Evolutionary conservation across 2,113 vertebrate genomes (phyloP).

Genomic region (Serilophus lunatus): DNA sequence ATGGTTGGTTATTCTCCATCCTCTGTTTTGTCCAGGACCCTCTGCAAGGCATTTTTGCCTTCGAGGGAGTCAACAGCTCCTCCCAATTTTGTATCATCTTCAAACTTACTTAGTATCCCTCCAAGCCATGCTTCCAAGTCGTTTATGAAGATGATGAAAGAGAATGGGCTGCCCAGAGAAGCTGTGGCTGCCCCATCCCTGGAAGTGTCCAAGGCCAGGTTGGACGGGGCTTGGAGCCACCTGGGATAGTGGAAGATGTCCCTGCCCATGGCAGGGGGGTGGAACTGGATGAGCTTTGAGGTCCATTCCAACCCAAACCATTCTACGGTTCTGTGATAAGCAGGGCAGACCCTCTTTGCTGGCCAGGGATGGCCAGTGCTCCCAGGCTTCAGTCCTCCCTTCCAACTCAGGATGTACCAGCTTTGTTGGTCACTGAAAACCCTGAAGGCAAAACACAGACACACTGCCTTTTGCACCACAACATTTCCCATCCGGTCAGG

Average conservation of each 20-base stretch:
- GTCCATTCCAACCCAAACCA: background rate
- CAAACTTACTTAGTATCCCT: background rate
- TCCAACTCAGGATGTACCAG: accelerated
- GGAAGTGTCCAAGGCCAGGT: background rate
- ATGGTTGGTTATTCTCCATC: background rate
- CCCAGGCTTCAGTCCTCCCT: background rate
- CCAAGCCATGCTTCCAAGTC: background rate
- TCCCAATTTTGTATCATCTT: background rate
- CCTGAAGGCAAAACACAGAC: accelerated
- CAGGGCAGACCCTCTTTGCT: accelerated
- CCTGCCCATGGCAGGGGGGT: background rate
- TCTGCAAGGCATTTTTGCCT: background rate
- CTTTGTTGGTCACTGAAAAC: background rate
- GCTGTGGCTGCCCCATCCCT: no score
- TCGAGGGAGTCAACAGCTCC: background rate
- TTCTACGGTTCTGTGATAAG: background rate
- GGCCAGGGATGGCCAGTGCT: background rate
- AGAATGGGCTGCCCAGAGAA: background rate
- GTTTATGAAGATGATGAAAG: no score
- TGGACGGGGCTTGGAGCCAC: background rate
- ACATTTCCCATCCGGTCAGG: accelerated
- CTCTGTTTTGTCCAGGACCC: no score
- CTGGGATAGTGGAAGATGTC: background rate
- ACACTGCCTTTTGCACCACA: accelerated
- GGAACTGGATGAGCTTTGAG: accelerated